Evolutionary conservation across 2,888 invertebrate species (phyloP).

Genomic region (Gymnosoma rotundatum): DNA sequence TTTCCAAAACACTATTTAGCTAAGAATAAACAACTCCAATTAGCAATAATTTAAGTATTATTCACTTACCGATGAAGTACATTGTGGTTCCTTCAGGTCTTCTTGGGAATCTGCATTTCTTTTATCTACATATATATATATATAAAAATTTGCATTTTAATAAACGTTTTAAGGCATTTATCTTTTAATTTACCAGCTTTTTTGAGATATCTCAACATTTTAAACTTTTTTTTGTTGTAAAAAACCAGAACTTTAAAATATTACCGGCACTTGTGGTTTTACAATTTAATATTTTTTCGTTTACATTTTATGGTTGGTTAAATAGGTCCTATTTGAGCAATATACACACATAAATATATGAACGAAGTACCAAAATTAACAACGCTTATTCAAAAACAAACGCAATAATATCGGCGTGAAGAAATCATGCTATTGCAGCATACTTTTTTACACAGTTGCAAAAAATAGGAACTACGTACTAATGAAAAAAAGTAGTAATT

Average conservation of each 20-base stretch:
- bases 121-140: constrained; percentile 2
- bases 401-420: no score
- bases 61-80: no score
- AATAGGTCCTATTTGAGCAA: no score
- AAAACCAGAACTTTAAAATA: neutral
- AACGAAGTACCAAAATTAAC: no score
- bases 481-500: no score
- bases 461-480: no score
- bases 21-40: neutral
- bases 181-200: neutral
- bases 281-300: neutral
- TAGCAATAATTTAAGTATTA: neutral
- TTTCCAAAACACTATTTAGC: neutral
- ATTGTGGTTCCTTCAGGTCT: no score
- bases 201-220: constrained; percentile 7
- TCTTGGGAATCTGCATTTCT: constrained; percentile 2
- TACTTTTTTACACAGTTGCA: no score
- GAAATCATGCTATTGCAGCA: no score
- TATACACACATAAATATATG: no score
- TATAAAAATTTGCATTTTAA: neutral
- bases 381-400: no score
- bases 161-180: neutral
- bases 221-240: constrained; percentile 6
- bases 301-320: no score
- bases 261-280: constrained; percentile 3